Evolutionary conservation across 2,888 invertebrate species (phyloP).

Genomic region (Pandemis cinnamomeana): DNA sequence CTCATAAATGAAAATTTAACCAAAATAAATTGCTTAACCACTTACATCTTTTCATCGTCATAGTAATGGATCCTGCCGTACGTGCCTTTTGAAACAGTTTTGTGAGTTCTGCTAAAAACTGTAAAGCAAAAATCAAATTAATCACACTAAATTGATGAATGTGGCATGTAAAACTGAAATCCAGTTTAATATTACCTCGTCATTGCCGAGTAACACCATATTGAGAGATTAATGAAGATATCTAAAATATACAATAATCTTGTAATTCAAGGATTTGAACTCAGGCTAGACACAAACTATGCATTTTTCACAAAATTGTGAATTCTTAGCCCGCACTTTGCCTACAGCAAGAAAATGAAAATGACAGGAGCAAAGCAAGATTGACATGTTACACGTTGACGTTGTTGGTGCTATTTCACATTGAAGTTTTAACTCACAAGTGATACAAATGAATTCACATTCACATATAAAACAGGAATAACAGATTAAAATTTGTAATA

Average conservation of each 20-base stretch:
- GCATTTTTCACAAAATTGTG: conserved; percentile 53
- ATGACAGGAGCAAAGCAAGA: background rate
- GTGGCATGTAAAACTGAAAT: conserved; percentile 14
- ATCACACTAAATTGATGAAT: conserved; percentile 26
- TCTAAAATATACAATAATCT: conserved; percentile 38
- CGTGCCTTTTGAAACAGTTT: conserved; percentile 95
- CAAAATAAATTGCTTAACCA: conserved; percentile 50
- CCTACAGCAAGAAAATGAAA: conserved; percentile 12
- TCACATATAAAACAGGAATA: no score
- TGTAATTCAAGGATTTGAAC: conserved; percentile 40
- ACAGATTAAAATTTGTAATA: no score
- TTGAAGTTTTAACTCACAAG: background rate
- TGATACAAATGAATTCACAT: no score
- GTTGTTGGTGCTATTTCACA: conserved; percentile 29
- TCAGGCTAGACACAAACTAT: conserved; percentile 45
- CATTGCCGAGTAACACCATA: conserved; percentile 89
- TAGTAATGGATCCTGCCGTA: conserved; percentile 89
- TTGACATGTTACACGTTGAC: conserved; percentile 54
- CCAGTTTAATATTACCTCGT: conserved; percentile 82
- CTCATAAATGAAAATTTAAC: conserved; percentile 80
- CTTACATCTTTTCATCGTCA: conserved; percentile 98
- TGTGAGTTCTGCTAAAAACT: conserved; percentile 93
- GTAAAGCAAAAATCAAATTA: conserved; percentile 63
- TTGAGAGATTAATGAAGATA: conserved; percentile 48
- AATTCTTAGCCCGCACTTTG: conserved; percentile 34